Evolutionary conservation across 2,888 invertebrate species (phyloP).

Genomic region (Eupsilia transversa): DNA sequence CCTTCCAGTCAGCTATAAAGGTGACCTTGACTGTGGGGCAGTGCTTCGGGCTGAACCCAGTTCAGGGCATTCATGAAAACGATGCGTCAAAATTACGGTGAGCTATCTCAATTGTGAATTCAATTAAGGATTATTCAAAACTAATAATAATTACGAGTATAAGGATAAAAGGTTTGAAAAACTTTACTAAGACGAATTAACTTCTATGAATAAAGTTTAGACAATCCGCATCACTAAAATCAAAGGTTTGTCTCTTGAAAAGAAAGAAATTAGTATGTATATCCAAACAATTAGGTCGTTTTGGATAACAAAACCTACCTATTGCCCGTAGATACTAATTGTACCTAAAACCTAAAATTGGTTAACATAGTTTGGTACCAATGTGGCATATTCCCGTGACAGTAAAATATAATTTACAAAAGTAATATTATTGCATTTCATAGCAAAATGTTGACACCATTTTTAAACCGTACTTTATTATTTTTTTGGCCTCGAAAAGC

Average conservation of each 20-base stretch:
- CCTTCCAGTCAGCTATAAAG: constrained; percentile 78
- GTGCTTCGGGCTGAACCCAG: constrained; percentile 79
- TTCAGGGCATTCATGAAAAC: constrained; percentile 72
- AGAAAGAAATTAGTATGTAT: not conserved
- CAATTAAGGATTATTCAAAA: not conserved
- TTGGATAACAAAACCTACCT: not conserved
- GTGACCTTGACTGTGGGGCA: constrained; percentile 76
- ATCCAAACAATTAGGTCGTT: not conserved
- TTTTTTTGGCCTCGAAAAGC: too few relatives aligned
- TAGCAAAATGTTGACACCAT: too few relatives aligned
- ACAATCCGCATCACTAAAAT: not conserved
- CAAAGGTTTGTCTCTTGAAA: not conserved
- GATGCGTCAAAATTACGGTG: constrained; percentile 74
- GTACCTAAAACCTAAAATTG: not conserved
- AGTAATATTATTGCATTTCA: too few relatives aligned
- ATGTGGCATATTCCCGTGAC: too few relatives aligned
- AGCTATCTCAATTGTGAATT: not conserved
- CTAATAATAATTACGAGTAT: not conserved
- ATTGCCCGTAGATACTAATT: not conserved
- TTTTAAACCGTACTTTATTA: too few relatives aligned
- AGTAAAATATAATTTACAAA: too few relatives aligned
- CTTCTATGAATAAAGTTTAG: not conserved
- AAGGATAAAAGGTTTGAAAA: not conserved
- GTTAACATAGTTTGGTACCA: not conserved
- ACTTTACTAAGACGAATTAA: not conserved